Percentiles rank a stretch among this genome's conserved stretches.
These are phyloP conservation scores for Bradypodion ventrale DNA, from an alignment of 2,797 vertebrate species.

Conservation along the genomic window DNA sequence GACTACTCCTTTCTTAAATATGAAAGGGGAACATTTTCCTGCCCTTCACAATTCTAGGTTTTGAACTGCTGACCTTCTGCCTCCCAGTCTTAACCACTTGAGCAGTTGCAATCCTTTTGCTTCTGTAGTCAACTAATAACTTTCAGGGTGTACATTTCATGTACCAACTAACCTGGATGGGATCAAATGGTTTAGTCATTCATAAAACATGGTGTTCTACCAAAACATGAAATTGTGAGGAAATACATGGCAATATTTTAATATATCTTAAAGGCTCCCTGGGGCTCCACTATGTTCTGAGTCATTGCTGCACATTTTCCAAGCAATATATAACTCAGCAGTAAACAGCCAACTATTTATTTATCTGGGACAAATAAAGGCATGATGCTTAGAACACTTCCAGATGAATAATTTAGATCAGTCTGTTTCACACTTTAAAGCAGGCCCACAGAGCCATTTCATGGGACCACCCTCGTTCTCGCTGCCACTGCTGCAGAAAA, in stretches of 20 bases:
- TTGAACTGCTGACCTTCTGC: no score
- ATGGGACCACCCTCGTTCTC: no score
- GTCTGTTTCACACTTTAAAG: no score
- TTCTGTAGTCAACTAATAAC: background rate
- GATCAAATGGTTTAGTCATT: background rate
- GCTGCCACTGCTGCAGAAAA: no score
- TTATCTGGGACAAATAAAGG: background rate
- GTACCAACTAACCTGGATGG: background rate
- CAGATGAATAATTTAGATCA: no score
- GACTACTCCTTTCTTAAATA: no score
- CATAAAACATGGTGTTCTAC: background rate
- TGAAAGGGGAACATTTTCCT: no score
- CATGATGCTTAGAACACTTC: background rate
- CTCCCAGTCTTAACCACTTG: no score
- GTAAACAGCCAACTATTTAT: background rate
- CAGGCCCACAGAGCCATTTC: no score
- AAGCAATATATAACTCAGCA: constrained; percentile 13
- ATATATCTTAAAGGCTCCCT: background rate
- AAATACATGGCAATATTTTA: constrained; percentile 1
- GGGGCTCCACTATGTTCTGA: background rate
- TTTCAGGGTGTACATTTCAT: background rate
- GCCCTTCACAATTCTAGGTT: no score
- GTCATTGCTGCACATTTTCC: constrained; percentile 1
- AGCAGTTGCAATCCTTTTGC: no score
- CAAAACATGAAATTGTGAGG: background rate